Percentiles rank a stretch among this genome's conserved stretches.
Conservation (phyloP, 2,113 vertebrate genomes). For the Bettongia penicillata region DNA sequence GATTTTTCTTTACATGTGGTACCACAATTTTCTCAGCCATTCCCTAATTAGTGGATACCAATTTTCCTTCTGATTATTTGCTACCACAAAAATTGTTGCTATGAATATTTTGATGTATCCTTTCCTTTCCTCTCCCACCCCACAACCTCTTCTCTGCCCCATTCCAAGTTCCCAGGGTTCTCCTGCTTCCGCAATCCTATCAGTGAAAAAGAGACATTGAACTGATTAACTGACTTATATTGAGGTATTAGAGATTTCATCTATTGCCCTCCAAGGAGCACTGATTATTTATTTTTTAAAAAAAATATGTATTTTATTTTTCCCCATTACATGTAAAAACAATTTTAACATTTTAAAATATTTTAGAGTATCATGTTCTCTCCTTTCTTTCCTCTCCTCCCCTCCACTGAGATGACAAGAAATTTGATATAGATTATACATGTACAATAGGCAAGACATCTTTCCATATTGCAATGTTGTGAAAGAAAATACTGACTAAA, state of each 20-base stretch:
- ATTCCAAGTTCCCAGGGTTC: background rate
- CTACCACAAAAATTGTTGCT: background rate
- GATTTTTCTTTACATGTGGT: background rate
- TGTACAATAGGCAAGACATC: background rate
- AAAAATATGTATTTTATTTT: background rate
- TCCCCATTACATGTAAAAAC: background rate
- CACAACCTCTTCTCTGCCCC: background rate
- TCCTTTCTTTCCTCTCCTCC: background rate
- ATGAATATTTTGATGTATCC: background rate
- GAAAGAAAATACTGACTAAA: background rate
- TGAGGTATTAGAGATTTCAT: background rate
- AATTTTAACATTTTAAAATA: background rate
- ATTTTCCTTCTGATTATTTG: background rate
- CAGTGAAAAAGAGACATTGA: background rate
- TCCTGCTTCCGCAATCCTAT: background rate
- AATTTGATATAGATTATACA: background rate
- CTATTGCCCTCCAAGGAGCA: background rate
- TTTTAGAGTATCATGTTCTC: background rate
- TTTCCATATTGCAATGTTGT: background rate
- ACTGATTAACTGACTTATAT: background rate
- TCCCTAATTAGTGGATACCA: background rate
- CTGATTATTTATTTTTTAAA: background rate
- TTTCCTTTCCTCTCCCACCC: background rate
- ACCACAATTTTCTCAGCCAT: background rate
- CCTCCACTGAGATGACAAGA: background rate